Evolutionary conservation across 2,797 vertebrate species (phyloP).

Genomic region (Stomatorhinus walkeri): DNA sequence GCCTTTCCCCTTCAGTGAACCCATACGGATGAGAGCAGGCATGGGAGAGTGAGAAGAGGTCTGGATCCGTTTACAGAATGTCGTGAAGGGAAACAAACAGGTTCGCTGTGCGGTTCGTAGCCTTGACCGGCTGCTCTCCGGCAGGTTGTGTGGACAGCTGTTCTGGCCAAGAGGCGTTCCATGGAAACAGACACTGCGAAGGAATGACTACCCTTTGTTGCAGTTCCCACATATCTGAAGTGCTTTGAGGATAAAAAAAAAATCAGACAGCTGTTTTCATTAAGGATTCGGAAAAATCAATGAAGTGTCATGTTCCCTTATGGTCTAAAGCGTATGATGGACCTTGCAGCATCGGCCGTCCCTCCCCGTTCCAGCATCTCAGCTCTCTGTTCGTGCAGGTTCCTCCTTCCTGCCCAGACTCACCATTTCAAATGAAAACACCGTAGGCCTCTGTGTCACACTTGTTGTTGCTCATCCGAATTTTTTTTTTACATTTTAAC

Average conservation of each 20-base stretch:
- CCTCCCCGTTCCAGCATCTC: neutral
- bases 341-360: neutral
- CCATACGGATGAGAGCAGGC: conserved; percentile 2
- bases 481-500: neutral
- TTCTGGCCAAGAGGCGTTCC: neutral
- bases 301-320: conserved; percentile 5
- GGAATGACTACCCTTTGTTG: neutral
- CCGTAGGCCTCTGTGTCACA: neutral
- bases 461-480: neutral
- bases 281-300: conserved; percentile 17
- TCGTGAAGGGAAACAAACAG: conserved; percentile 8
- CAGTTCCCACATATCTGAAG: conserved; percentile 12
- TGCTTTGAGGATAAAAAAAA: neutral
- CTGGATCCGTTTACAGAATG: conserved; percentile 1
- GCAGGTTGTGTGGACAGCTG: conserved; percentile 16
- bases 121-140: neutral
- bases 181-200: neutral
- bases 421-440: neutral
- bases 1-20: neutral
- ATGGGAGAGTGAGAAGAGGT: neutral
- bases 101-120: neutral
- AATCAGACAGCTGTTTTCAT: conserved; percentile 14
- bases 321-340: neutral
- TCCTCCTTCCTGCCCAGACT: neutral
- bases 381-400: neutral